Percentiles rank a stretch among this genome's conserved stretches.
phyloP scores from a whole-genome alignment of 2,113 vertebrate genomes.

The Carassius gibelio region DNA sequence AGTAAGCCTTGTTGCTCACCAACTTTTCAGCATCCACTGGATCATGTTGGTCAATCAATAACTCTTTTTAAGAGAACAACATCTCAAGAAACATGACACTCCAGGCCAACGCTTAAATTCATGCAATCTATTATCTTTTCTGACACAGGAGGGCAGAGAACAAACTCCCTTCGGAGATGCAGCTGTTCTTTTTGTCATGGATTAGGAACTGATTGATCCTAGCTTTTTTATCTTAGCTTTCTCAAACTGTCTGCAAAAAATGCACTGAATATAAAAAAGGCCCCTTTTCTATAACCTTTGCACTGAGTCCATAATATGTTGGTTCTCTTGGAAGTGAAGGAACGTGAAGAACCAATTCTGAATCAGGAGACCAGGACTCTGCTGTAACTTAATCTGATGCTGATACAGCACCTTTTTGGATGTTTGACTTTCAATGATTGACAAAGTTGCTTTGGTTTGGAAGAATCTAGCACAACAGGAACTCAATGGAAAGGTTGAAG shows the following conservation, averaged over 20 bases:
- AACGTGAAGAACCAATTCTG: background rate
- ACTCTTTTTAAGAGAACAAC: background rate
- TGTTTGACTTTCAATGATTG: background rate
- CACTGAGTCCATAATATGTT: slow-evolving; percentile 1
- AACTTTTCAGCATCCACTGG: background rate
- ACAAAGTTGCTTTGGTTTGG: background rate
- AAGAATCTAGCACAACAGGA: background rate
- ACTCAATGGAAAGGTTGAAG: background rate
- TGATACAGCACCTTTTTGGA: background rate
- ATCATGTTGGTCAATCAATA: slow-evolving; percentile 3
- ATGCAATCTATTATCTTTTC: background rate
- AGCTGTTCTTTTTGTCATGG: background rate
- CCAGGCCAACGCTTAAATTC: background rate
- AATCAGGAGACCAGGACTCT: background rate
- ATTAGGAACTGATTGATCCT: background rate
- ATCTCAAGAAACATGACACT: background rate
- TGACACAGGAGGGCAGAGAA: background rate
- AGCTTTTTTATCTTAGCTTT: background rate
- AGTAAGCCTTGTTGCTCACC: background rate
- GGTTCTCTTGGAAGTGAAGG: background rate
- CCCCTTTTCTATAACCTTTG: background rate
- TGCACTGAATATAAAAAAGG: background rate
- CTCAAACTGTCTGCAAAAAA: background rate
- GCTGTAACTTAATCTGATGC: background rate
- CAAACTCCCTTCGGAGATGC: background rate